Base-by-base conservation (phyloP, 1,140 invertebrate genomes). In the Solenopsis invicta region DNA sequence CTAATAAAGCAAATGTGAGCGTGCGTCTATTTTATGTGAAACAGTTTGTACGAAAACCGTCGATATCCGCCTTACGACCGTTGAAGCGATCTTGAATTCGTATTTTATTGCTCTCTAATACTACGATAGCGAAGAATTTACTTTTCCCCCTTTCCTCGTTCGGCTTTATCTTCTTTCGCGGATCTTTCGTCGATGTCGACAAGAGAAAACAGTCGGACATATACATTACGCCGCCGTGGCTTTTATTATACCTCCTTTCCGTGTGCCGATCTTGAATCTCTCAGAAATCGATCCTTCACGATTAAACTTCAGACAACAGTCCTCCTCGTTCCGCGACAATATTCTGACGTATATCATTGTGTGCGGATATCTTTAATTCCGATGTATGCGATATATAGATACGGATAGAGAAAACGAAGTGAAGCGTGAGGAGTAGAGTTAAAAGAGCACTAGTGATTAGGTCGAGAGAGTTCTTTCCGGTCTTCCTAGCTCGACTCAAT, bases 211-310 rank as follows among this genome's bases (percentile, higher is more conserved):
- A 74, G 37, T 84, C 54, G 6, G 16, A 45, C 50, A 56, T 85
- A 72, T 61, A 77, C 67, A 87, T 76, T 84, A 84, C 74, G 69
- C 29, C 34, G 61, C 59, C 50, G 34, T 61, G 34, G 64, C 34
- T 87, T 90, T 87, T 90, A 90, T 90, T 84, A 69, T 86, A 21
- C 74, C 48, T 86, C n/a, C 80, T 80, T 82, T 84, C 88, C 56
- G 41, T 54, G 59, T 81, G 72, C 85, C 48, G 64, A 90, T 89
- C 62, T 86, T 50, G 72, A 86, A 84, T 69, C 72, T 21, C 74
- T 81, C 50, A 41, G 66, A 89, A 87, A 90, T 89, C 50, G 87
- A 89, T 89, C 82, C 48, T 52, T 48, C 48, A 21, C 48, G 59
- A 85, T 76, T 85, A 61, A 78, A 85, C 34, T 78, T 16, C 10